Percentiles rank a stretch among this genome's conserved stretches.
These are phyloP conservation scores for Talpa occidentalis DNA, from an alignment of 2,113 vertebrate species.

Conservation along the genomic window DNA sequence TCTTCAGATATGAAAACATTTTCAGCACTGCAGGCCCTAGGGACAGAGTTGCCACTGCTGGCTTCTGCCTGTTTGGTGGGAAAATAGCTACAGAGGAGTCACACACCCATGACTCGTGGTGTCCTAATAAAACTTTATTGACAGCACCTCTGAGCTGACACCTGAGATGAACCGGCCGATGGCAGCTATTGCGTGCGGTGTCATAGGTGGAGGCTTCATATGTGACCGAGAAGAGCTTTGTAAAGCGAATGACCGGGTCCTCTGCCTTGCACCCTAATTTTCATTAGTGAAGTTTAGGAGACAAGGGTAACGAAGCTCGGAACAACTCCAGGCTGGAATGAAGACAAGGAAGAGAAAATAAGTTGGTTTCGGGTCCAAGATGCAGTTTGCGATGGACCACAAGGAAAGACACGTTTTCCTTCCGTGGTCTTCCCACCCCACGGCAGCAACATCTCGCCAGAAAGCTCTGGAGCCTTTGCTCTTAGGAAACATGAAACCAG, in stretches of 20 bases:
- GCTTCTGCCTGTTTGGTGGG: neutral
- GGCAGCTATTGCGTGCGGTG: rapidly evolving
- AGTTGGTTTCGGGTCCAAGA: neutral
- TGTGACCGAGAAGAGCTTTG: neutral
- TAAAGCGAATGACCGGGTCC: neutral
- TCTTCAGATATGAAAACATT: neutral
- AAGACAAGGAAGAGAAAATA: neutral
- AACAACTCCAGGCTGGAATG: neutral
- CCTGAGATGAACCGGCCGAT: too few relatives aligned
- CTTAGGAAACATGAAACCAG: rapidly evolving
- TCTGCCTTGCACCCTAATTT: neutral
- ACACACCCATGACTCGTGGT: neutral
- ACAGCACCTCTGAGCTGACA: too few relatives aligned
- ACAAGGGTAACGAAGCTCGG: too few relatives aligned
- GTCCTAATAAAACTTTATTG: constrained; percentile 23
- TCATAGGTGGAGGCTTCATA: neutral
- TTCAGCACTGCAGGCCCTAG: rapidly evolving
- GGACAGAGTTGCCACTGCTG: neutral
- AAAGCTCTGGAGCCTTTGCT: rapidly evolving
- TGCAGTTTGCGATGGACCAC: neutral
- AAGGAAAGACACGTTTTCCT: neutral
- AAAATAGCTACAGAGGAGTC: neutral
- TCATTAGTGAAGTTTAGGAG: neutral
- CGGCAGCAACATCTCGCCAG: too few relatives aligned
- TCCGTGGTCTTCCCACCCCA: neutral